Evolutionary conservation across 2,113 vertebrate species (phyloP).

Genomic region (Origma solitaria): DNA sequence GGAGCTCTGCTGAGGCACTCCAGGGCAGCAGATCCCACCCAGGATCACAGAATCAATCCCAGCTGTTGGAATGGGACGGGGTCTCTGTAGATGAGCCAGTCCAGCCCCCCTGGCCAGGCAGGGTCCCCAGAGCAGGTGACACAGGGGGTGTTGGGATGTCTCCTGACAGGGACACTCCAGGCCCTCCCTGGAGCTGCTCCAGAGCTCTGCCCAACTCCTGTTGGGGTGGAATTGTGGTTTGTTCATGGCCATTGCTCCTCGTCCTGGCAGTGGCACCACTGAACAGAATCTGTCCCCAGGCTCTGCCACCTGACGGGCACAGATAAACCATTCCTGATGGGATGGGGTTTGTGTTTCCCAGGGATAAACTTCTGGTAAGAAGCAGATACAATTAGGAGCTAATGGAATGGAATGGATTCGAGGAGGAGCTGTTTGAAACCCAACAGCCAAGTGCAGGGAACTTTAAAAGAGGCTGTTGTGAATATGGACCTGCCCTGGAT

Average conservation of each 20-base stretch:
- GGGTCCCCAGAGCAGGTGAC: background rate
- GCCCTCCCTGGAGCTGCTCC: background rate
- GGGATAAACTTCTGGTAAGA: background rate
- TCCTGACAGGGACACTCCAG: background rate
- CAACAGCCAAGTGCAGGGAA: background rate
- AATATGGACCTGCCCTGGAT: background rate
- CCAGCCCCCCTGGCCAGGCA: background rate
- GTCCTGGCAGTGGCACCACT: background rate
- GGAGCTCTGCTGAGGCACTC: background rate
- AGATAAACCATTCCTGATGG: background rate
- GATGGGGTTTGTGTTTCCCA: background rate
- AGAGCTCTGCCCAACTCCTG: background rate
- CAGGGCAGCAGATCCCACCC: background rate
- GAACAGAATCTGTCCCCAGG: accelerated
- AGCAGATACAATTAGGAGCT: background rate
- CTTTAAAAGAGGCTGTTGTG: background rate
- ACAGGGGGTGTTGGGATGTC: background rate
- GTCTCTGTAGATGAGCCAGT: background rate
- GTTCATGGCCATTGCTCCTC: background rate
- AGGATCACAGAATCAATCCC: background rate
- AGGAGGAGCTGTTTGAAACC: background rate
- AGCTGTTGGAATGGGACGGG: background rate
- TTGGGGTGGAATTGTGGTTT: background rate
- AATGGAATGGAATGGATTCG: background rate
- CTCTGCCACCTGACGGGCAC: background rate